phyloP scores from a whole-genome alignment of 2,888 invertebrate genomes.

The Resseliella maxima region DNA sequence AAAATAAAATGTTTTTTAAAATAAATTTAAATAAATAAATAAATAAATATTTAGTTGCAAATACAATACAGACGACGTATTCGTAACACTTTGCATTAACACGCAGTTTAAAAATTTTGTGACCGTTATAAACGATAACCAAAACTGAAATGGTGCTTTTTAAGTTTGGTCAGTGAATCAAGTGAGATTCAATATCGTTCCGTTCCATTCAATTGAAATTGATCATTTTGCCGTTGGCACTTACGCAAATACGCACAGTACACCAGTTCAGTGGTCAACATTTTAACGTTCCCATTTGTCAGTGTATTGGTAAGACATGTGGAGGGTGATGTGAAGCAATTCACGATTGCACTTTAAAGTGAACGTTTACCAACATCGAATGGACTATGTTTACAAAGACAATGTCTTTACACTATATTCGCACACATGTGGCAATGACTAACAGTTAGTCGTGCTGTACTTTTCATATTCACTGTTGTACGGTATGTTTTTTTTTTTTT shows the following conservation, averaged over 20 bases:
- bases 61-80: not conserved
- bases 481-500: not conserved
- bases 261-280: not conserved
- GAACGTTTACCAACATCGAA: constrained; percentile 24
- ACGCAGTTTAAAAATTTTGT: not conserved
- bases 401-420: not conserved
- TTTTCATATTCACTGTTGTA: not conserved
- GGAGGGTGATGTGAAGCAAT: not conserved
- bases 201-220: constrained; percentile 35
- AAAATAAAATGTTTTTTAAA: too few species aligned
- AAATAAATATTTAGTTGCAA: not conserved
- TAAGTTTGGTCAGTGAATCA: not conserved
- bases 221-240: constrained; percentile 2
- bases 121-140: constrained; percentile 40
- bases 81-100: too few species aligned
- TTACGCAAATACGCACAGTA: constrained; percentile 1
- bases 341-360: not conserved
- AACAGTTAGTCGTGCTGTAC: not conserved
- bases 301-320: not conserved
- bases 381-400: not conserved
- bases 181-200: constrained; percentile 6
- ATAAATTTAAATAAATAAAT: not conserved
- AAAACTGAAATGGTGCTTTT: constrained; percentile 21
- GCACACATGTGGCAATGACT: not conserved
- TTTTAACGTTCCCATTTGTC: not conserved